Evolutionary conservation across 1,140 invertebrate species (phyloP).

Genomic region (Rhyacophila brunnea): DNA sequence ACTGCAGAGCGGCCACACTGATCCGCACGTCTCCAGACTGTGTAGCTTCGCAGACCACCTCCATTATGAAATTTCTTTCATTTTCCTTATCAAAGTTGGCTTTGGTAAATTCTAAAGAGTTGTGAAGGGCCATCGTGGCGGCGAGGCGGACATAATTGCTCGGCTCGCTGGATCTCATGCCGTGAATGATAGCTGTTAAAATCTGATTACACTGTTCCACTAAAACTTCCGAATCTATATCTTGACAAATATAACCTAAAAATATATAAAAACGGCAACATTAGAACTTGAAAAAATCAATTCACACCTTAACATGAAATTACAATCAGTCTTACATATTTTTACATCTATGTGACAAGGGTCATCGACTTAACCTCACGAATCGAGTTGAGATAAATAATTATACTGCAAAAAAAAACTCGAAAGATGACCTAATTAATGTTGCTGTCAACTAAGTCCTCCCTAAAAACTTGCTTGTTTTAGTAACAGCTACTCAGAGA

Average conservation of each 20-base stretch:
- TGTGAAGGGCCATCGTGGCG: constrained; percentile 95
- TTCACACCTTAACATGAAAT: no score
- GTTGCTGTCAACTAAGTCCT: no score
- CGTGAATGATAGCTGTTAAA: constrained; percentile 97
- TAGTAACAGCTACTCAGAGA: no score
- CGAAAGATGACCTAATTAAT: no score
- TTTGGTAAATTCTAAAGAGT: constrained; percentile 98
- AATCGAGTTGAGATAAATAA: no score
- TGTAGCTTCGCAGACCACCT: constrained; percentile 94
- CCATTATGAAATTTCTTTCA: constrained; percentile 99
- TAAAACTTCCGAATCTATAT: constrained; percentile 87
- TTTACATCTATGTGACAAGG: no score
- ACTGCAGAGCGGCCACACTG: constrained; percentile 94
- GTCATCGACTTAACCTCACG: no score
- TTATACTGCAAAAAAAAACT: no score
- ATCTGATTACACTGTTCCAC: constrained; percentile 93
- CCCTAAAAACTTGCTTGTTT: no score
- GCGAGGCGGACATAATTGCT: constrained; percentile 87
- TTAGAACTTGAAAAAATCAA: no score
- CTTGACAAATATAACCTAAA: constrained; percentile 72
- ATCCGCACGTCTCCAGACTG: constrained; percentile 84
- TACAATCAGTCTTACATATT: no score
- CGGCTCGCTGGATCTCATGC: constrained; percentile 84
- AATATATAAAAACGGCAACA: constrained; percentile 29
- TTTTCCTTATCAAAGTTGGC: constrained; percentile 97